Evolutionary conservation across 2,797 vertebrate species (phyloP).

Genomic region (Fringilla coelebs): DNA sequence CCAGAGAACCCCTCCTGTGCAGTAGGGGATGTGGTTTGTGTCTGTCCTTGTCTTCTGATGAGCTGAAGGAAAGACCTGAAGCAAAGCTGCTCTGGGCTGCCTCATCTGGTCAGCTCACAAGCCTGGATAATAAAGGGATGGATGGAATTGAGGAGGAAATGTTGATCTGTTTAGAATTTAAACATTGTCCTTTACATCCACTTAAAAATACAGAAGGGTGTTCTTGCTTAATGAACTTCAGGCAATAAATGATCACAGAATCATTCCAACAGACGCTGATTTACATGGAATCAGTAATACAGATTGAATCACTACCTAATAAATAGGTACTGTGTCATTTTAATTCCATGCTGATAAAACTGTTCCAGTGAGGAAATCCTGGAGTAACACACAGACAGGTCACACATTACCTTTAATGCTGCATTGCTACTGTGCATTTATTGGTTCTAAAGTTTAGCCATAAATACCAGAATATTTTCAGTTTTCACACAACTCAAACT

Average conservation of each 20-base stretch:
- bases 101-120: neutral
- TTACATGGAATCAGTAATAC: neutral
- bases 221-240: neutral
- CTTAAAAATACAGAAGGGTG: neutral
- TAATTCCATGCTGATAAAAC: neutral
- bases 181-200: neutral
- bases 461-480: neutral
- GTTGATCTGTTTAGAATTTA: neutral
- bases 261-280: neutral
- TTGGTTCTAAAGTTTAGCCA: neutral
- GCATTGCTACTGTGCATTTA: neutral
- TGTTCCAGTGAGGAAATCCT: neutral
- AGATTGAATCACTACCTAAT: neutral
- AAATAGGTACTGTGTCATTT: neutral
- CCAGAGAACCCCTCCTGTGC: neutral
- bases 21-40: neutral
- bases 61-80: neutral
- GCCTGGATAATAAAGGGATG: neutral
- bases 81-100: neutral
- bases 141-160: neutral
- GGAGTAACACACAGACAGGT: neutral
- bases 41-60: neutral
- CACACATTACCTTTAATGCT: neutral
- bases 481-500: neutral
- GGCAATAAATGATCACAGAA: neutral